Base-by-base conservation (phyloP, 2,113 vertebrate genomes). In the Physeter macrocephalus region DNA sequence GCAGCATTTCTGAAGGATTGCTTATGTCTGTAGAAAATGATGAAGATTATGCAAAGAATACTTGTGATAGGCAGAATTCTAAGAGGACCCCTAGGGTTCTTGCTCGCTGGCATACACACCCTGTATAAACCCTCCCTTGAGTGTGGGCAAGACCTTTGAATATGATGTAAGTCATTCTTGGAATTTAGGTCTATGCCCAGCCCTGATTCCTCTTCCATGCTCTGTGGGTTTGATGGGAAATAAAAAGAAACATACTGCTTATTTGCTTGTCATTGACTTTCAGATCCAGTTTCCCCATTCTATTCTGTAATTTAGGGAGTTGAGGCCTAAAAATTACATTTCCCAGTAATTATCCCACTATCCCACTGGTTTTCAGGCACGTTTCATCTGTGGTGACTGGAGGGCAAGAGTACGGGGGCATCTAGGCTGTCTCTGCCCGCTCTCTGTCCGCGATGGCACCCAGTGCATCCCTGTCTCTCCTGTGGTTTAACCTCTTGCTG, bases 401-500 rank as follows among this genome's bases (percentile, higher is more conserved):
- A 31, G 2, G 43, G 9, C 13, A 23, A 6, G 12, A 52, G 36
- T 2, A 54, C 6, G 0, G 10, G 6, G 20, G 20, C 0, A 1
- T 15, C 3, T 11, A 20, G n/a, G 52, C 49, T 43, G 2, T 12
- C 8, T 18, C 27, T 6, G 3, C 46, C 1, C 54, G 43, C 71
- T 10, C 72, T 54, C 12, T 34, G 25, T 41, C 20, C 8, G 10
- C 3, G 3, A 1, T 6, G 43, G n/a, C 17, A 0, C 6, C 6
- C 36, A 13, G 11, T 12, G 31, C 18, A 15, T 2, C 13, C 23
- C 6, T 5, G 29, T 1, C 15, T 17, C n/a, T 9, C 34, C 49
- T 90, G 46, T 13, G 31, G 17, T 67, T 77, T 84, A 10, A n/a
- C 39, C 17, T 29, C 18, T 11, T 9, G 3, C 62, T 20, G 18